Base-by-base conservation (phyloP, 2,113 vertebrate genomes). In the Datnioides undecimradiatus region DNA sequence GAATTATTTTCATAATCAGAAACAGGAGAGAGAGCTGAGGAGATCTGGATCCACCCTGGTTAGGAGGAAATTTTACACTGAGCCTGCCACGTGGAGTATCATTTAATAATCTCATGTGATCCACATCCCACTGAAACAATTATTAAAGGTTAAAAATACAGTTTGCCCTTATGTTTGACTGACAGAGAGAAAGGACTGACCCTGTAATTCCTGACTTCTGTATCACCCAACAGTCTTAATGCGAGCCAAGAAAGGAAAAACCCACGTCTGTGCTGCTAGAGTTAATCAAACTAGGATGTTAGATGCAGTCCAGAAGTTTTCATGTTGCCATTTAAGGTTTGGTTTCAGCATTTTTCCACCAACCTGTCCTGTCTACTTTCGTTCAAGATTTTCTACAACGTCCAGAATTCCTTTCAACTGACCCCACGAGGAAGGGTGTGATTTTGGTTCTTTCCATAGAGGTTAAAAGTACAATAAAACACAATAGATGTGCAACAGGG, bases 371-470 rank as follows among this genome's bases (percentile, higher is more conserved):
- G 14, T 40, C 57, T 49, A 10, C 41, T 82, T 70, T 34, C 21
- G 11, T 33, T 46, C 25, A 1, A 3, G 8, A 65, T 49, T 49
- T 63, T 41, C n/a, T 36, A 41, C 40, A 49, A 46, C 12, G 48
- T 55, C 40, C 63, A 79, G 33, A 41, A 40, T 17, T 55, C 46
- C 9, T 19, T 65, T 43, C 8, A 76, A 13, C 62, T 43, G 48
- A 55, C 17, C 3, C 25, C 29, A 55, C 0, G 3, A 36, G 19
- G 29, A 21, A 71, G 23, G n/a, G 5, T 34, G 16, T 31, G 17
- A 33, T 27, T 27, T 51, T 67, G 10, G n/a, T 54, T 58, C 3
- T 14, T 55, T 55, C 4, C 51, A 12, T 8, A 10, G 8, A 4
- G 8, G 16, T 40, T 14, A 48, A 71, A 46, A 49, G 27, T 41